phyloP scores from a whole-genome alignment of 2,888 invertebrate species.

The Cheilosia pagana region DNA sequence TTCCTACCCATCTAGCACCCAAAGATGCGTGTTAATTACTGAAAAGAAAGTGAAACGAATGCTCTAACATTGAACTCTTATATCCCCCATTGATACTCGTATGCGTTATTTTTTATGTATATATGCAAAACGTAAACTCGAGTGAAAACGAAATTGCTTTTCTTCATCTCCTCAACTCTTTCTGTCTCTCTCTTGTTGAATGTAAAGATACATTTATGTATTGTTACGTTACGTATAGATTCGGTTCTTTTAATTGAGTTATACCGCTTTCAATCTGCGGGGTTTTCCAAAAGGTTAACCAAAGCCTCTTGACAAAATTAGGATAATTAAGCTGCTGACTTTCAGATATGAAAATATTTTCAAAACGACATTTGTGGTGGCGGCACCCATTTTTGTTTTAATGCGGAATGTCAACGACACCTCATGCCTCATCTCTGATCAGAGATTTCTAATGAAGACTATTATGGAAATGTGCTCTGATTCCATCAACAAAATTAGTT shows the following conservation, averaged over 20 bases:
- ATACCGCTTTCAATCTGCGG: constrained; percentile 1
- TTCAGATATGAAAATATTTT: not conserved
- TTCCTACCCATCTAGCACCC: constrained; percentile 18
- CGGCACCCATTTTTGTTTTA: constrained; percentile 12
- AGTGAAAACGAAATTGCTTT: constrained; percentile 50
- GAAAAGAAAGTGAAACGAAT: constrained; percentile 68
- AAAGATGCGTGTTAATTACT: constrained; percentile 52
- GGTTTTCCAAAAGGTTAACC: constrained; percentile 1
- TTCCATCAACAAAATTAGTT: not conserved
- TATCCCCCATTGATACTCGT: constrained; percentile 14
- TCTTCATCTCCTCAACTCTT: too few species aligned
- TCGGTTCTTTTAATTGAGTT: constrained; percentile 3
- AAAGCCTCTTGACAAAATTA: constrained; percentile 19
- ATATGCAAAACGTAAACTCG: constrained; percentile 38
- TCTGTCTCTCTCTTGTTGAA: not conserved
- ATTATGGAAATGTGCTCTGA: constrained; percentile 1
- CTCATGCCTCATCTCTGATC: not conserved
- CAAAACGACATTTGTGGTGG: constrained; percentile 23
- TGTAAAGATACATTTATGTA: constrained; percentile 10
- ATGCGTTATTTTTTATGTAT: constrained; percentile 12
- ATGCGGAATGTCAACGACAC: constrained; percentile 7
- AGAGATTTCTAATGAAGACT: not conserved
- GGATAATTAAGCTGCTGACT: not conserved
- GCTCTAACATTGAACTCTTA: constrained; percentile 57
- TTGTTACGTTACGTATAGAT: not conserved